A percentile compares a stretch with the other conserved stretches of the same genome.
These are phyloP conservation scores for Clupea harengus DNA, from an alignment of 2,113 vertebrate genomes.

Conservation along the genomic window DNA sequence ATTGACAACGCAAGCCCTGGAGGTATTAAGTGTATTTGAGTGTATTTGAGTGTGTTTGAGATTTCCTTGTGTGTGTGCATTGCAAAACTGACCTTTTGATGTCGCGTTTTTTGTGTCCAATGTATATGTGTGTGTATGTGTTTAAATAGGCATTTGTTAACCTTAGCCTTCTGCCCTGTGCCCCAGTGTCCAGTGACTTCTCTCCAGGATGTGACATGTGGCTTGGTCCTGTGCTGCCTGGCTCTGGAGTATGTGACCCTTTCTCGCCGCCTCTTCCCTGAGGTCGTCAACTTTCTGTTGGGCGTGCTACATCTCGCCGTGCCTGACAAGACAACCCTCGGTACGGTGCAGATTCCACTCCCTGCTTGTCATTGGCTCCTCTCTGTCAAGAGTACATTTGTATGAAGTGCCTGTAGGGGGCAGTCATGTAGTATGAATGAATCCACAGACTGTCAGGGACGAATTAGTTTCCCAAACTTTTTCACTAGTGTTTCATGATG, in stretches of 20 bases:
- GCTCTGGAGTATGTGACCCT: constrained; percentile 85
- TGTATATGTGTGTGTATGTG: constrained; percentile 21
- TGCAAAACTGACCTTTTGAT: too few relatives aligned
- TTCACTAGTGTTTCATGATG: neutral
- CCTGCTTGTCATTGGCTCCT: neutral
- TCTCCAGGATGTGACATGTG: constrained; percentile 77
- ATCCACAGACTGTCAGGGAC: neutral
- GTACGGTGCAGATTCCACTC: neutral
- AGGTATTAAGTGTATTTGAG: neutral
- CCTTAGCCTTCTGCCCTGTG: neutral
- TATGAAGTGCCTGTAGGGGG: neutral
- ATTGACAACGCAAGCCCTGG: neutral
- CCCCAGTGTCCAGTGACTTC: constrained; percentile 81
- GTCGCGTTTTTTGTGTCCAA: too few relatives aligned
- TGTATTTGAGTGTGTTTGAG: neutral
- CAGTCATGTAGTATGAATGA: neutral
- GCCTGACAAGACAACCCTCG: constrained; percentile 59
- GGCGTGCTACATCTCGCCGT: constrained; percentile 83
- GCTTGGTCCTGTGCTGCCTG: constrained; percentile 82
- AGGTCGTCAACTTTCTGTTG: constrained; percentile 86
- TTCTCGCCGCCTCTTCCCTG: constrained; percentile 86
- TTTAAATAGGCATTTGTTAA: neutral
- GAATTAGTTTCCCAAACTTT: neutral
- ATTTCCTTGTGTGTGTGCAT: neutral
- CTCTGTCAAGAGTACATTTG: neutral